Conservation (phyloP, 2,888 invertebrate genomes). For the Chymomyza caudatula region DNA sequence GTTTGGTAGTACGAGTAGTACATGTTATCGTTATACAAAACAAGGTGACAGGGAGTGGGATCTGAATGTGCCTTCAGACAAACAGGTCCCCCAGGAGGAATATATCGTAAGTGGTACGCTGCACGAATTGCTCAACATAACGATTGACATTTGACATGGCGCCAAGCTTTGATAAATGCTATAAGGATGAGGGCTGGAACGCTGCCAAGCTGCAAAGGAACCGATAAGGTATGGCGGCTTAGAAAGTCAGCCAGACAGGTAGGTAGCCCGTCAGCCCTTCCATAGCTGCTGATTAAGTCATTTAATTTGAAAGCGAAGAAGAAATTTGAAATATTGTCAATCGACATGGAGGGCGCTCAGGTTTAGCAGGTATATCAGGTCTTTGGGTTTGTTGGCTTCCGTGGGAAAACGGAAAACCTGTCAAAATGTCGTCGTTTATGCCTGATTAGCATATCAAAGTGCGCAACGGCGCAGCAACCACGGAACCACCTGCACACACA, state of each 20-base stretch:
- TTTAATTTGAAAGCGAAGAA: constrained; percentile 34
- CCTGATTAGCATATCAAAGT: constrained; percentile 70
- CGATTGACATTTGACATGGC: constrained; percentile 31
- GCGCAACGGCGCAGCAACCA: neutral
- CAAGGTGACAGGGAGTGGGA: neutral
- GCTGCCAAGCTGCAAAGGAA: neutral
- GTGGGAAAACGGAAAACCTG: constrained; percentile 70
- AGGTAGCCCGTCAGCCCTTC: neutral
- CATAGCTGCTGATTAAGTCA: constrained; percentile 1
- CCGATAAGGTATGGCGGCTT: neutral
- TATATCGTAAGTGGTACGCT: constrained; percentile 15
- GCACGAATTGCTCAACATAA: neutral
- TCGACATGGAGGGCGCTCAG: neutral
- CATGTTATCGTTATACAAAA: neutral
- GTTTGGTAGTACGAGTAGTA: too few species aligned
- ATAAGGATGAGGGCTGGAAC: neutral
- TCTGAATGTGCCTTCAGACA: neutral
- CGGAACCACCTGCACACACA: constrained; percentile 24
- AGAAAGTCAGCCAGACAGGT: too few species aligned
- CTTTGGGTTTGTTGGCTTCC: constrained; percentile 35
- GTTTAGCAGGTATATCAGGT: constrained; percentile 32
- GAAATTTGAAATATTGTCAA: constrained; percentile 10
- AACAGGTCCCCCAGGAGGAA: constrained; percentile 36
- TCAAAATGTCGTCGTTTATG: constrained; percentile 66
- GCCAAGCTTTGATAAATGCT: neutral